A percentile compares a stretch with the other conserved stretches of the same genome.
Evolutionary conservation across 92 coral and sea anemone genomes (phyloP).

Genomic region (Paragorgia papillata): DNA sequence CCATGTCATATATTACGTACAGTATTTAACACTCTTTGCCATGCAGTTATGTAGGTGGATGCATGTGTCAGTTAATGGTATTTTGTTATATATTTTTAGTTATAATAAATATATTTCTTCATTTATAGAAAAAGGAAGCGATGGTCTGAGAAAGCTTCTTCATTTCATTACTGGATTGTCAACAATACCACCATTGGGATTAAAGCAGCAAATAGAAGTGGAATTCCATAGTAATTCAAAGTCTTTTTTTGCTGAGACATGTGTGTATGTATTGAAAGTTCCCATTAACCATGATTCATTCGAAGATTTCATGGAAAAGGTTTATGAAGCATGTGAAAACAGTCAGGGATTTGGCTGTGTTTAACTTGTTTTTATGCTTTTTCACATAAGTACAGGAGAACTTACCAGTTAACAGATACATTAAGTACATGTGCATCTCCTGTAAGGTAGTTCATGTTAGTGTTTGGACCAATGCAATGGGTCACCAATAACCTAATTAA

Average conservation of each 20-base stretch:
- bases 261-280: conserved; percentile 20
- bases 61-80: too few relatives aligned
- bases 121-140: conserved; percentile 36
- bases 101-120: too few relatives aligned
- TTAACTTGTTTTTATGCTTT: not conserved
- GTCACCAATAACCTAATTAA: too few relatives aligned
- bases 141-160: conserved; percentile 31
- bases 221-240: conserved; percentile 15
- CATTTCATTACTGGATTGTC: not conserved
- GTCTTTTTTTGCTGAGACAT: conserved; percentile 42
- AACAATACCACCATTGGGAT: conserved; percentile 39
- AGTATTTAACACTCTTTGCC: too few relatives aligned
- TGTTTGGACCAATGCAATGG: too few relatives aligned
- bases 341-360: conserved; percentile 23
- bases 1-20: too few relatives aligned
- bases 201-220: conserved; percentile 27
- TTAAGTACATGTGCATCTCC: too few relatives aligned
- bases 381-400: too few relatives aligned
- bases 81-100: too few relatives aligned
- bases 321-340: conserved; percentile 36
- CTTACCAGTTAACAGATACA: too few relatives aligned
- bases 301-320: conserved; percentile 27
- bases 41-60: too few relatives aligned
- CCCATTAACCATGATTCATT: conserved; percentile 31
- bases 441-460: too few relatives aligned